These are phyloP conservation scores for Montipora cactus DNA, from an alignment of 64 coral and sea anemone species.

Conservation along the genomic window DNA sequence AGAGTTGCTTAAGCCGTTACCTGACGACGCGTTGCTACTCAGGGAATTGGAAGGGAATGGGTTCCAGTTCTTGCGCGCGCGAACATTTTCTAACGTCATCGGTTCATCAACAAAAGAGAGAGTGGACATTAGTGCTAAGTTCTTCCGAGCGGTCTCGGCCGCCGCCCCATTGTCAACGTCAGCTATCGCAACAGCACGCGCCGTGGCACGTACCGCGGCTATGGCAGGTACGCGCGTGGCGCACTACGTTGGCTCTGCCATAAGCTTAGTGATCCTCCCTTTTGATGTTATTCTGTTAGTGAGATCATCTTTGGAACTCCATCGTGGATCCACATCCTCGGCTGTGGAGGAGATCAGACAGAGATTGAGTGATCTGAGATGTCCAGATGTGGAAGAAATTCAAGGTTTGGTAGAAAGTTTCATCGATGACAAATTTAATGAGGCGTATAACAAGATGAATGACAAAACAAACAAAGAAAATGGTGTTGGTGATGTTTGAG, in stretches of 20 bases:
- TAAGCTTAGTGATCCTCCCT: slow-evolving; percentile 16
- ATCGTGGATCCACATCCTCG: slow-evolving; percentile 32
- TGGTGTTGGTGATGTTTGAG: neutral
- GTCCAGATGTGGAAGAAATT: slow-evolving; percentile 25
- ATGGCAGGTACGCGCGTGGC: neutral
- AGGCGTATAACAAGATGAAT: slow-evolving; percentile 19
- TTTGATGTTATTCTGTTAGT: slow-evolving; percentile 31
- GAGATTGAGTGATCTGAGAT: slow-evolving; percentile 8
- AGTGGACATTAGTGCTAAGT: slow-evolving; percentile 11
- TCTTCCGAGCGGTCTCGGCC: neutral
- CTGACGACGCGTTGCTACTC: neutral
- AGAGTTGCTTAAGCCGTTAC: neutral
- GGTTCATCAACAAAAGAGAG: neutral
- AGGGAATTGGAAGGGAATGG: slow-evolving; percentile 23
- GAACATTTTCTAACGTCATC: neutral
- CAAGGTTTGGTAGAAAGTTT: slow-evolving; percentile 13
- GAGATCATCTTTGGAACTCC: slow-evolving; percentile 32
- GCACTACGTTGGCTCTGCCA: slow-evolving; percentile 5
- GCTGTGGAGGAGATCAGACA: slow-evolving; percentile 40
- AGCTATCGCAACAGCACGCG: neutral
- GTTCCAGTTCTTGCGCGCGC: neutral
- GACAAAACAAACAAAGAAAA: neutral
- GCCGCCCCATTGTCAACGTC: neutral
- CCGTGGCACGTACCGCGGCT: neutral
- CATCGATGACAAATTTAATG: slow-evolving; percentile 25